A percentile compares a stretch with the other conserved stretches of the same genome.
Evolutionary conservation across 2,888 invertebrate genomes (phyloP).

Genomic region (Noctua fimbriata): DNA sequence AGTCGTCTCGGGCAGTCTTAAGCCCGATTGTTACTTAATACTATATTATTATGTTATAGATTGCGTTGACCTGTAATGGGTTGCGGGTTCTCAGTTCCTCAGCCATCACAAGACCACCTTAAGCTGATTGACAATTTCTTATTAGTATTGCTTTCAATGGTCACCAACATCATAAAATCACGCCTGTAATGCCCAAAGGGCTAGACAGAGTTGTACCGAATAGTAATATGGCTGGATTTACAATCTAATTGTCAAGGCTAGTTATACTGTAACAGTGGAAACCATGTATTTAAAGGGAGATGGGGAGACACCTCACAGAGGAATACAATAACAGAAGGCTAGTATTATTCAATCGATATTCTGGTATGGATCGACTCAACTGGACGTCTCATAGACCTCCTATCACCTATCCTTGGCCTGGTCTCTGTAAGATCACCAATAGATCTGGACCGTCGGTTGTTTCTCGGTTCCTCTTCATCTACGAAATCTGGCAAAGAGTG

Average conservation of each 20-base stretch:
- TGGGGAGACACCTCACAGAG: background rate
- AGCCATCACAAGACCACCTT: too few species aligned
- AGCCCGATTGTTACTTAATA: conserved; percentile 8
- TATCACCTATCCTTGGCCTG: conserved; percentile 79
- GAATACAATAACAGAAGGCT: background rate
- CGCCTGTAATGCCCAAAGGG: background rate
- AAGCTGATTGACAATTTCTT: background rate
- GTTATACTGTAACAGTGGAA: background rate
- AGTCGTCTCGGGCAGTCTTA: conserved; percentile 11
- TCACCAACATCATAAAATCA: background rate
- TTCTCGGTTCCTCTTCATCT: conserved; percentile 78
- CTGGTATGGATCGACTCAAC: conserved; percentile 77
- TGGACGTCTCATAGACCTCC: conserved; percentile 85
- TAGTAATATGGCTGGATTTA: background rate
- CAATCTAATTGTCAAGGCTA: too few species aligned
- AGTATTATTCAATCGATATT: conserved; percentile 46
- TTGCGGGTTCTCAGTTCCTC: too few species aligned
- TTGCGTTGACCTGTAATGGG: background rate
- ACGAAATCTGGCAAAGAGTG: conserved; percentile 89
- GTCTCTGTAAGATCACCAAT: conserved; percentile 86
- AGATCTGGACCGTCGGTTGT: conserved; percentile 85
- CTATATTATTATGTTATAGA: background rate
- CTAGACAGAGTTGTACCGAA: background rate
- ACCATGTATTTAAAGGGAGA: background rate
- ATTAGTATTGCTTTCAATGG: background rate